Percentiles rank a stretch among this genome's conserved stretches.
These are phyloP conservation scores for Leptinotarsa undecemlineata DNA, from an alignment of 1,140 invertebrate species.

Conservation along the genomic window DNA sequence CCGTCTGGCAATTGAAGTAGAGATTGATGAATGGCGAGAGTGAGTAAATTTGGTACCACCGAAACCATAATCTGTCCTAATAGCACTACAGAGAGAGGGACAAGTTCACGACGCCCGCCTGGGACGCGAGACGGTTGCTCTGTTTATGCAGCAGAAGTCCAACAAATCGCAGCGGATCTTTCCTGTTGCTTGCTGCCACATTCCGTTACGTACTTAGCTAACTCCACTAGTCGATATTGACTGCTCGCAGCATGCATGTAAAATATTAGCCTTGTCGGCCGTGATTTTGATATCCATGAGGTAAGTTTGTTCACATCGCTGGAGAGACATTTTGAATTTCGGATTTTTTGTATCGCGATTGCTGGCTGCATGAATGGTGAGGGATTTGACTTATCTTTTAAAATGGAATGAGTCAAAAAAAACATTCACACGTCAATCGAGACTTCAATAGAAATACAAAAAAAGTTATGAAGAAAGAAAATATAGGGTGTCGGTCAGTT, in stretches of 20 bases:
- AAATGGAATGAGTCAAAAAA: background rate
- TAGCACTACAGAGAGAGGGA: background rate
- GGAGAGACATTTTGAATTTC: background rate
- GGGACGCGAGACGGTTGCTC: background rate
- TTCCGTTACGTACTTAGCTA: background rate
- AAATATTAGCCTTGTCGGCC: background rate
- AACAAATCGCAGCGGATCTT: background rate
- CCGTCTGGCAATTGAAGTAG: too few relatives aligned
- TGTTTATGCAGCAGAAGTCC: background rate
- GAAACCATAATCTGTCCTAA: background rate
- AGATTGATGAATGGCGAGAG: too few relatives aligned
- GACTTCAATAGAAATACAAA: too few relatives aligned
- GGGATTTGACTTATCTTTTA: background rate
- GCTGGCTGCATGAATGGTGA: background rate
- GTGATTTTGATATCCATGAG: background rate
- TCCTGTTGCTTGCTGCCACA: background rate
- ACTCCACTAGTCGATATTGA: background rate
- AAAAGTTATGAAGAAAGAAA: too few relatives aligned
- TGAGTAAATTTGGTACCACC: too few relatives aligned
- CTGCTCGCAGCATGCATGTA: background rate
- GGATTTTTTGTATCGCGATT: background rate
- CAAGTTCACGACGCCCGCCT: background rate
- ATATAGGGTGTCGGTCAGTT: too few relatives aligned
- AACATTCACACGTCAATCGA: too few relatives aligned
- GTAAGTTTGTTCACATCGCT: background rate